phyloP scores from a whole-genome alignment of 2,113 vertebrate species.

The Bubo blakistoni region DNA sequence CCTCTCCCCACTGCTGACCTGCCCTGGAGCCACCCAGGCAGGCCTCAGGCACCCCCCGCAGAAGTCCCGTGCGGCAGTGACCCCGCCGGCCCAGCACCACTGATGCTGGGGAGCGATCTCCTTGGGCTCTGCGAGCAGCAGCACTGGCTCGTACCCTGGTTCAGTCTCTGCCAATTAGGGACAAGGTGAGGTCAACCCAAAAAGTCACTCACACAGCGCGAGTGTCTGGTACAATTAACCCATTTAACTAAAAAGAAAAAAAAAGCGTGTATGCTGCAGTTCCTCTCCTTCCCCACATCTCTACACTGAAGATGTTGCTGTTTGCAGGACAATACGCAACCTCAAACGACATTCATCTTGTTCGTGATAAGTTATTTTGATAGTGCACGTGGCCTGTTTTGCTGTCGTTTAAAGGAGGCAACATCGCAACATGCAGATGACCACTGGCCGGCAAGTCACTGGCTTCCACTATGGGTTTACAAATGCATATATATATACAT shows the following conservation, averaged over 20 bases:
- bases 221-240: not conserved
- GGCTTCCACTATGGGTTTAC: not conserved
- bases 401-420: not conserved
- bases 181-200: not conserved
- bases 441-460: not conserved
- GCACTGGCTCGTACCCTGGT: accelerated
- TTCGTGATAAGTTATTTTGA: accelerated
- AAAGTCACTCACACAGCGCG: not conserved
- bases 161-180: accelerated
- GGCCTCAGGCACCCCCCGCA: accelerated
- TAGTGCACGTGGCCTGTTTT: accelerated
- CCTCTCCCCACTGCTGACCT: not conserved
- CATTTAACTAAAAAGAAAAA: not conserved
- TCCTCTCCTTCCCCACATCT: not conserved
- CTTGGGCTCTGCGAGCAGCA: accelerated
- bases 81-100: not conserved
- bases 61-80: accelerated
- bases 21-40: accelerated
- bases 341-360: accelerated
- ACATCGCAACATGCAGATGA: not conserved
- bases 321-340: not conserved
- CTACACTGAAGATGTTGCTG: accelerated
- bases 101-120: accelerated
- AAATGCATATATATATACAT: not conserved
- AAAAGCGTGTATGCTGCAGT: not conserved